Evolutionary conservation across 1,140 invertebrate species (phyloP).

Genomic region (Pogonomyrmex barbatus): DNA sequence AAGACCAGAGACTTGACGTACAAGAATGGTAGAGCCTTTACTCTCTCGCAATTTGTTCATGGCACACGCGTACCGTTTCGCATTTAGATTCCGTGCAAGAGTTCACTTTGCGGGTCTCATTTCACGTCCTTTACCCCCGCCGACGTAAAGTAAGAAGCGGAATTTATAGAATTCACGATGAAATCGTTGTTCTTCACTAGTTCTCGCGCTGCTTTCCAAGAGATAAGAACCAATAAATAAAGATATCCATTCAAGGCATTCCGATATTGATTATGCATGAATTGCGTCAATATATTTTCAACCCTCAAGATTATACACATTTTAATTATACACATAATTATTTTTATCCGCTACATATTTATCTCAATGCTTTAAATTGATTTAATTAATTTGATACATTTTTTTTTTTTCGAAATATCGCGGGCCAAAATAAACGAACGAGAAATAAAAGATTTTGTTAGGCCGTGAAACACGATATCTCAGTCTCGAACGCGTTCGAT

Average conservation of each 20-base stretch:
- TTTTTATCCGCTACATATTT: background rate
- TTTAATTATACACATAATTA: constrained; percentile 52
- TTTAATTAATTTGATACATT: constrained; percentile 34
- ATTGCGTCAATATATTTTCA: background rate
- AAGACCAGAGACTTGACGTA: constrained; percentile 27
- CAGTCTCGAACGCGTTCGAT: background rate
- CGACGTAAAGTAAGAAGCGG: constrained; percentile 11
- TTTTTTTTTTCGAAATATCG: background rate
- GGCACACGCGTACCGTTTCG: constrained; percentile 50
- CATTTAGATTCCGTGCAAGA: constrained; percentile 47
- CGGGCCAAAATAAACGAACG: background rate
- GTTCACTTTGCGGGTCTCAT: constrained; percentile 45
- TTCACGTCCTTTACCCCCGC: constrained; percentile 31
- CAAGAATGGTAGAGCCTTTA: constrained; percentile 45
- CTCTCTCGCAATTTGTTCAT: constrained; percentile 40
- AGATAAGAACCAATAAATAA: background rate
- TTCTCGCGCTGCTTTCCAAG: background rate
- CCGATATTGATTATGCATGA: background rate
- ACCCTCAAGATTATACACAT: background rate
- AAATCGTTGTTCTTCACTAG: background rate
- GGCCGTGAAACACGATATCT: constrained; percentile 32
- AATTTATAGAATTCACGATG: constrained; percentile 14
- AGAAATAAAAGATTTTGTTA: constrained; percentile 40
- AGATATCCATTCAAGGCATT: background rate
- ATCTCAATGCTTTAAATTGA: constrained; percentile 40